Conservation (phyloP, 2,888 invertebrate species). For the Cabera pusaria region DNA sequence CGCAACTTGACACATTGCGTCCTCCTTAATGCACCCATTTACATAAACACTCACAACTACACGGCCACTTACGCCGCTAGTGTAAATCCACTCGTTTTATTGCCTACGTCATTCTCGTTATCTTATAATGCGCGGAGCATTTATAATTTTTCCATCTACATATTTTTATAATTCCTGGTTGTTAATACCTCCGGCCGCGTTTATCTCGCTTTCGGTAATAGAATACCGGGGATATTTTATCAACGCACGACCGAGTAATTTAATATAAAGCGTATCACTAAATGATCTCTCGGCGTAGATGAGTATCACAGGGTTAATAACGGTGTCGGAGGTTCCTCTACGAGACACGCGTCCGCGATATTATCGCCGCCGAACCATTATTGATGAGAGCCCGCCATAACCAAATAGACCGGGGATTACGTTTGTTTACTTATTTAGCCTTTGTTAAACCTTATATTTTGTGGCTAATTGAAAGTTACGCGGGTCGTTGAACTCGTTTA, state of each 20-base stretch:
- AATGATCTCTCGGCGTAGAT: constrained; percentile 78
- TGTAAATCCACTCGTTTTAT: constrained; percentile 43
- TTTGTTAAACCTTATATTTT: constrained; percentile 63
- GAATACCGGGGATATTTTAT: constrained; percentile 80
- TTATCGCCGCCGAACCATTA: constrained; percentile 76
- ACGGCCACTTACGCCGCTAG: constrained; percentile 34
- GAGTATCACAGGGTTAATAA: constrained; percentile 78
- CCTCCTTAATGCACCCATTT: constrained; percentile 60
- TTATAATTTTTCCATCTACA: constrained; percentile 25
- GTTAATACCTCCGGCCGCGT: constrained; percentile 67
- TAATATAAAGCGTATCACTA: constrained; percentile 83
- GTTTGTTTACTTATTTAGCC: constrained; percentile 76
- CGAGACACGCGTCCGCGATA: constrained; percentile 77
- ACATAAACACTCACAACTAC: constrained; percentile 44
- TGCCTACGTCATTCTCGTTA: constrained; percentile 19
- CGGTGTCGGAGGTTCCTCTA: constrained; percentile 76
- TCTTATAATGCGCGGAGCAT: constrained; percentile 22
- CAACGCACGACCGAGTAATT: constrained; percentile 83
- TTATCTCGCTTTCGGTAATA: constrained; percentile 80
- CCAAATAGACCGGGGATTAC: constrained; percentile 79
- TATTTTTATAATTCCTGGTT: constrained; percentile 42
- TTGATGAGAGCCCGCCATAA: constrained; percentile 76
- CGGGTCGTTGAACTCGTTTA: constrained; percentile 63
- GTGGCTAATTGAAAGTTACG: constrained; percentile 68
- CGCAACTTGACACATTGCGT: constrained; percentile 69